These are phyloP conservation scores for Gymnocheta viridis DNA, from an alignment of 2,888 invertebrate species.

Conservation along the genomic window DNA sequence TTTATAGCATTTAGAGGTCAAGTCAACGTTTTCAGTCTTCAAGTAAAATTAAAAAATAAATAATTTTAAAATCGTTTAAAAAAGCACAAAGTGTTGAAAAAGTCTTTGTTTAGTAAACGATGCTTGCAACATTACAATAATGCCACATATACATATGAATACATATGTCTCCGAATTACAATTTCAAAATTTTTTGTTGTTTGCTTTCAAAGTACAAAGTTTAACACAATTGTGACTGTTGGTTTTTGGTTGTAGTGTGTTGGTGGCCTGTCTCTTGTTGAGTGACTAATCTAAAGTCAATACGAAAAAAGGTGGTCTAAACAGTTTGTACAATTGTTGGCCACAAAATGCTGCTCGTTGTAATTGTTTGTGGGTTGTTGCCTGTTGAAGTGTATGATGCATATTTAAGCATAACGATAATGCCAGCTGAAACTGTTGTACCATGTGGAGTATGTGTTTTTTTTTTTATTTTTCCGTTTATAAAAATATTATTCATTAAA, in stretches of 20 bases:
- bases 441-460: neutral
- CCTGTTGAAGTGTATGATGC: slow-evolving; percentile 39
- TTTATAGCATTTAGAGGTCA: slow-evolving; percentile 66
- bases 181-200: neutral
- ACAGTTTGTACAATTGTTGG: slow-evolving; percentile 37
- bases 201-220: slow-evolving; percentile 32
- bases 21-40: slow-evolving; percentile 18
- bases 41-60: neutral
- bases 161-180: slow-evolving; percentile 30
- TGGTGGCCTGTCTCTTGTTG: slow-evolving; percentile 17
- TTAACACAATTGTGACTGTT: slow-evolving; percentile 43
- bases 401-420: slow-evolving; percentile 50
- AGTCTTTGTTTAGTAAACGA: slow-evolving; percentile 29
- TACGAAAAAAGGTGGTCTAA: slow-evolving; percentile 47
- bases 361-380: slow-evolving; percentile 30
- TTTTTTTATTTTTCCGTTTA: neutral
- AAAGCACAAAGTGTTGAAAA: slow-evolving; percentile 2
- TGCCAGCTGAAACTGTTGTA: slow-evolving; percentile 50
- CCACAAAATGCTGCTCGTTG: slow-evolving; percentile 27
- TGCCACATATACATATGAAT: slow-evolving; percentile 2
- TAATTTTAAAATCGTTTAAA: too few species aligned
- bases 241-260: neutral
- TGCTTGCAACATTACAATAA: slow-evolving; percentile 12
- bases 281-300: slow-evolving; percentile 53
- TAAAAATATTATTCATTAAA: slow-evolving; percentile 26